phyloP scores from a whole-genome alignment of 1,140 invertebrate species.

The Drosophila lini region DNA sequence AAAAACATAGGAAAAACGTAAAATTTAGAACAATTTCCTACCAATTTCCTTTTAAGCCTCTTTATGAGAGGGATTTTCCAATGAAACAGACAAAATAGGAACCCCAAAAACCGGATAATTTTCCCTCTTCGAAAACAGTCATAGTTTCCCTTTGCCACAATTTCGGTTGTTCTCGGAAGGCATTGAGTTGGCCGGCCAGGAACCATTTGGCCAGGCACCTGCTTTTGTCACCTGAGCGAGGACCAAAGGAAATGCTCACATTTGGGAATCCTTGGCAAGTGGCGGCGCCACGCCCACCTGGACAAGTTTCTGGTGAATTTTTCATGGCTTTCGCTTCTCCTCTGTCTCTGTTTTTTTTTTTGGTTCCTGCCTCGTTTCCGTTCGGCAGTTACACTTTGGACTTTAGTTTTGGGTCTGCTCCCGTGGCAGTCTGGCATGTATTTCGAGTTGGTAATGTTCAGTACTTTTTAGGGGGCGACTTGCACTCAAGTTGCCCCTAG shows the following conservation, averaged over 20 bases:
- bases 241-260: conserved; percentile 28
- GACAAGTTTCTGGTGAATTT: conserved; percentile 50
- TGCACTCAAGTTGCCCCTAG: conserved; percentile 61
- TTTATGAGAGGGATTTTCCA: neutral
- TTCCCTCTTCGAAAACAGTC: conserved; percentile 3
- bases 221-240: conserved; percentile 40
- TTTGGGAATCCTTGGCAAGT: conserved; percentile 40
- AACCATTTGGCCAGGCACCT: conserved; percentile 34
- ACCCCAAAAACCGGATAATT: conserved; percentile 9
- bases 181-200: conserved; percentile 31
- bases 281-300: conserved; percentile 34
- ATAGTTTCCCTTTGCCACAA: conserved; percentile 34
- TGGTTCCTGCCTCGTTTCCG: conserved; percentile 38
- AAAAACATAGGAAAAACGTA: neutral
- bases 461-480: conserved; percentile 5
- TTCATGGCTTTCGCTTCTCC: conserved; percentile 33
- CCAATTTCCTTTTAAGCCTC: neutral
- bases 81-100: neutral
- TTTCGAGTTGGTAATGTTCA: conserved; percentile 50
- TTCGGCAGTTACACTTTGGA: conserved; percentile 48
- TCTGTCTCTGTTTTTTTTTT: conserved; percentile 20
- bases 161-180: conserved; percentile 23
- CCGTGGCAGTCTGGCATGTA: conserved; percentile 37
- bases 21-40: neutral
- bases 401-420: conserved; percentile 31